phyloP scores from a whole-genome alignment of 2,797 vertebrate genomes.

The Amphiprion clarkii region DNA sequence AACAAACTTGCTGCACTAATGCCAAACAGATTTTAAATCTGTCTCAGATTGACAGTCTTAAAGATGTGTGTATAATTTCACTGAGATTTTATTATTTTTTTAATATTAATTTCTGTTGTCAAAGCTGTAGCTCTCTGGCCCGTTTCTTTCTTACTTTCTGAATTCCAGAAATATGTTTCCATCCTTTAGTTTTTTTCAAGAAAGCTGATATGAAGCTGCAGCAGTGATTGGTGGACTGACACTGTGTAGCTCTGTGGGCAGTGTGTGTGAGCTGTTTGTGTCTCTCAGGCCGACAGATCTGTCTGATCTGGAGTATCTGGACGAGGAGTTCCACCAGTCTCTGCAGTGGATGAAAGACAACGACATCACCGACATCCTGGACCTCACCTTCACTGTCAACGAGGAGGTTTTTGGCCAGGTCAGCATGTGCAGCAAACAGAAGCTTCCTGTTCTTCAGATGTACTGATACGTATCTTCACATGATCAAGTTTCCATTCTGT shows the following conservation, averaged over 20 bases:
- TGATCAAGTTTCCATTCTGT: too few relatives aligned
- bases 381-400: slow-evolving; percentile 97
- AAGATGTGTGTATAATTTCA: too few relatives aligned
- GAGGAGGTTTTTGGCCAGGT: slow-evolving; percentile 99
- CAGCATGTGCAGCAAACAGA: not conserved
- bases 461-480: too few relatives aligned
- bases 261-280: slow-evolving; percentile 2
- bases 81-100: too few relatives aligned
- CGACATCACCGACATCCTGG: slow-evolving; percentile 96
- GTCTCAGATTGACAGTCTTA: too few relatives aligned
- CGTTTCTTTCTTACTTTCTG: not conserved
- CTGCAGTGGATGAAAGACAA: slow-evolving; percentile 99
- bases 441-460: too few relatives aligned
- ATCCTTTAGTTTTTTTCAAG: not conserved
- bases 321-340: slow-evolving; percentile 98
- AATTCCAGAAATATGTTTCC: too few relatives aligned
- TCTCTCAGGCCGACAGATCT: slow-evolving; percentile 91
- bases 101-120: not conserved
- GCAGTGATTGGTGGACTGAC: not conserved
- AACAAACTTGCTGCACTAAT: too few relatives aligned
- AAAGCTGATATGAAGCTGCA: not conserved
- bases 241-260: not conserved
- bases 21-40: too few relatives aligned
- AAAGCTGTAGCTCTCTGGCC: not conserved
- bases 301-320: slow-evolving; percentile 96